Conservation (phyloP, 2,888 invertebrate species). For the Brachyptera risi region DNA sequence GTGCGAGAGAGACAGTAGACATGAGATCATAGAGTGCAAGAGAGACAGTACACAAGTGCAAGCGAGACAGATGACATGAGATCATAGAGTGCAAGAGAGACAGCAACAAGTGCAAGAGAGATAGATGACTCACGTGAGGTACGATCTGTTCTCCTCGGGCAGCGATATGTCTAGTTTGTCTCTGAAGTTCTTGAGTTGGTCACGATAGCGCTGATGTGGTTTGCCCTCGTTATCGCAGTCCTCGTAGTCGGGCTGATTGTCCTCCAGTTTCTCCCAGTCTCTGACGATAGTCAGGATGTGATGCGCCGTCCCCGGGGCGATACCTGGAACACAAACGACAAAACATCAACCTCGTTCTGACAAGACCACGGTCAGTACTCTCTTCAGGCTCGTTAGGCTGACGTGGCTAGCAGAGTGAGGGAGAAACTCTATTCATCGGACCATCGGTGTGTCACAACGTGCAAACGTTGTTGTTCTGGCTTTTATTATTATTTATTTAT, state of each 20-base stretch:
- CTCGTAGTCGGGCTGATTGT: conserved; percentile 26
- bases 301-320: conserved; percentile 36
- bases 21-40: too few species aligned
- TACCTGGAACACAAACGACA: conserved; percentile 34
- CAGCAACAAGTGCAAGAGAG: too few species aligned
- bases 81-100: too few species aligned
- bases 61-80: too few species aligned
- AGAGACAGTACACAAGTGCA: too few species aligned
- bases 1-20: too few species aligned
- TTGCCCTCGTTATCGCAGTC: conserved; percentile 22
- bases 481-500: too few species aligned
- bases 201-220: background rate
- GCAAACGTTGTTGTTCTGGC: too few species aligned
- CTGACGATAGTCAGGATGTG: conserved; percentile 43
- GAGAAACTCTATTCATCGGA: background rate
- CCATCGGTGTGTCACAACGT: too few species aligned
- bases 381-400: background rate
- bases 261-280: conserved; percentile 40
- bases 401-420: background rate
- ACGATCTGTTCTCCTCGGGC: conserved; percentile 39
- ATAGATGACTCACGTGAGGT: conserved; percentile 37
- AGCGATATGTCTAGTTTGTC: conserved; percentile 36
- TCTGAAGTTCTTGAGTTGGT: conserved; percentile 35
- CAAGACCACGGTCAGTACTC: too few species aligned
- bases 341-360: too few species aligned